Evolutionary conservation across 2,888 invertebrate species (phyloP).

Genomic region (Lasius fuliginosus): DNA sequence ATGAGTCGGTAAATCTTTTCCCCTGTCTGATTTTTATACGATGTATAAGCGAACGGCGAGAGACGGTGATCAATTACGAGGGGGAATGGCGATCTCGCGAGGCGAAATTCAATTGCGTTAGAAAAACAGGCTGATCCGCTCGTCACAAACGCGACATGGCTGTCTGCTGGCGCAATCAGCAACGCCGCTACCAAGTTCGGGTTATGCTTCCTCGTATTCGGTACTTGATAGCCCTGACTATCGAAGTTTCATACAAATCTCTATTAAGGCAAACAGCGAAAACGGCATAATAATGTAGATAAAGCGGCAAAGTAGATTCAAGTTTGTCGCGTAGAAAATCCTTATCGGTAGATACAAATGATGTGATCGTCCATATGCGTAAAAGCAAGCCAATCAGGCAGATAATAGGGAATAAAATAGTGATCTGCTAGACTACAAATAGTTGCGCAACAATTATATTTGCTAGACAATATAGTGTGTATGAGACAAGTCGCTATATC

Average conservation of each 20-base stretch:
- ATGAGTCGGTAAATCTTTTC: slow-evolving; percentile 59
- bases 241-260: slow-evolving; percentile 34
- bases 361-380: slow-evolving; percentile 58
- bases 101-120: slow-evolving; percentile 80
- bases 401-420: slow-evolving; percentile 66
- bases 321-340: slow-evolving; percentile 15
- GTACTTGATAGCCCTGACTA: slow-evolving; percentile 8
- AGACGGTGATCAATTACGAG: slow-evolving; percentile 78
- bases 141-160: slow-evolving; percentile 78
- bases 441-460: slow-evolving; percentile 73
- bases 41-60: slow-evolving; percentile 34
- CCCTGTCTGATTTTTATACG: slow-evolving; percentile 54
- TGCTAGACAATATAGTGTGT: slow-evolving; percentile 62
- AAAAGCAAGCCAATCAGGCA: slow-evolving; percentile 38
- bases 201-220: slow-evolving; percentile 40
- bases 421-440: slow-evolving; percentile 49
- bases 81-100: slow-evolving; percentile 73
- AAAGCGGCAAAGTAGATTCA: slow-evolving; percentile 41
- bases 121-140: slow-evolving; percentile 80
- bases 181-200: slow-evolving; percentile 59
- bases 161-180: slow-evolving; percentile 63
- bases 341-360: slow-evolving; percentile 38
- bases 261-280: not conserved
- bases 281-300: slow-evolving; percentile 35
- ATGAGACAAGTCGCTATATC: slow-evolving; percentile 56